Conservation (phyloP, 92 coral and sea anemone species). For the Phenganax subtilis region DNA sequence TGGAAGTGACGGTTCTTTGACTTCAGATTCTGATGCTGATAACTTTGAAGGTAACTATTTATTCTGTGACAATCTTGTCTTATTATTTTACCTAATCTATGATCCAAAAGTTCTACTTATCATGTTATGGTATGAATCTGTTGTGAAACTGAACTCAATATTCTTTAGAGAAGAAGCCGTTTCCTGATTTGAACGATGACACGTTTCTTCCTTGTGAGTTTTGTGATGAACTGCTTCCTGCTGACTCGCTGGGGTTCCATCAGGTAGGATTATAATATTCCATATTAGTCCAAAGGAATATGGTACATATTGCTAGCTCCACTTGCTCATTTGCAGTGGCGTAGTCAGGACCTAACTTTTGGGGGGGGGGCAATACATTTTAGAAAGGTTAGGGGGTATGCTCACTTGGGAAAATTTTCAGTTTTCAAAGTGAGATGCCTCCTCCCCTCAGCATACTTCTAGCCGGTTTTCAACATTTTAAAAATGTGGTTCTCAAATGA, state of each 20-base stretch:
- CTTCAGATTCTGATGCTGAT: constrained; percentile 7
- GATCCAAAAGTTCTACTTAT: background rate
- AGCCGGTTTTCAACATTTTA: too few relatives aligned
- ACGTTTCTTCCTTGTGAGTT: constrained; percentile 91
- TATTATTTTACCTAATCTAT: too few relatives aligned
- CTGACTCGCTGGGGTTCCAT: constrained; percentile 58
- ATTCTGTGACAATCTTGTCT: too few relatives aligned
- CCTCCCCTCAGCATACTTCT: too few relatives aligned
- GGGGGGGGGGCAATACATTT: too few relatives aligned
- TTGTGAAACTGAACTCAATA: background rate
- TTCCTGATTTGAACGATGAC: constrained; percentile 43
- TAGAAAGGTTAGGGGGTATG: too few relatives aligned
- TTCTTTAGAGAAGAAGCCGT: constrained; percentile 5
- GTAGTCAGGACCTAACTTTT: too few relatives aligned
- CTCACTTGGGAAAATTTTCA: background rate
- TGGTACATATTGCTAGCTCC: background rate
- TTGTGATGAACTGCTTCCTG: constrained; percentile 59
- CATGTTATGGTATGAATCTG: background rate
- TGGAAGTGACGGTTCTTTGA: background rate
- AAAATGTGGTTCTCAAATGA: too few relatives aligned
- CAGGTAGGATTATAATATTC: constrained; percentile 51
- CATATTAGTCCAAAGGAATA: background rate
- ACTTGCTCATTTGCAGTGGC: too few relatives aligned
- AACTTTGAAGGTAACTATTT: background rate
- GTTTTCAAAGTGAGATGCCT: background rate